Evolutionary conservation across 2,113 vertebrate genomes (phyloP).

Genomic region (Nycticryphes semicollaris): DNA sequence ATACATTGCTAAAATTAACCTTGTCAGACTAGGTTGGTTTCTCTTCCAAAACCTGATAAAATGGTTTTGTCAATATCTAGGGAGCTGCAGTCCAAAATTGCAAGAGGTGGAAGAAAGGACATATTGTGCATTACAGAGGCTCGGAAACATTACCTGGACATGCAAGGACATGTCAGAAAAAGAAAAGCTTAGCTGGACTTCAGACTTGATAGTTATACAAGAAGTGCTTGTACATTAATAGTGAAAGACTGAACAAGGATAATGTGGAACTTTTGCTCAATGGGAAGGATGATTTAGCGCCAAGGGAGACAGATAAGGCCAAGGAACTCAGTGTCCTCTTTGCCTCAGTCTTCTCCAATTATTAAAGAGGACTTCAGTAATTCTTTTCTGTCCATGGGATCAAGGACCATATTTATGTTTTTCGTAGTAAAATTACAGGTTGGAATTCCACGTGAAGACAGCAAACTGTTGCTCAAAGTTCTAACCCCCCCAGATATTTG

Average conservation of each 20-base stretch:
- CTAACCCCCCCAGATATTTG: background rate
- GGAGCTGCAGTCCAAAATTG: background rate
- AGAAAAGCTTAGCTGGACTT: background rate
- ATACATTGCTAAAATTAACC: background rate
- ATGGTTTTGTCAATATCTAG: background rate
- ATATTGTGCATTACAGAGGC: background rate
- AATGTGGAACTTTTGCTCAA: background rate
- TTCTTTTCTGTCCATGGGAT: background rate
- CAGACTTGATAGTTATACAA: background rate
- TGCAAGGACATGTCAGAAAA: background rate
- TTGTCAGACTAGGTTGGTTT: background rate
- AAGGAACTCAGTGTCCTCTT: background rate
- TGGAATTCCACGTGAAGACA: background rate
- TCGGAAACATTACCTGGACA: background rate
- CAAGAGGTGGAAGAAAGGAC: background rate
- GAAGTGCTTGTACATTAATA: background rate
- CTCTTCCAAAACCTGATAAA: background rate
- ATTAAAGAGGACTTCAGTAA: background rate
- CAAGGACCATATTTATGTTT: background rate
- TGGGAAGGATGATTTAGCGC: background rate
- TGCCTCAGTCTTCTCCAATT: background rate
- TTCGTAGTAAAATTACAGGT: background rate
- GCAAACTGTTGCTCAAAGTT: background rate
- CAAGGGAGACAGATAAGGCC: background rate
- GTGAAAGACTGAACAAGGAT: background rate